Evolutionary conservation across 2,797 vertebrate species (phyloP).

Genomic region (Mus minutoides): DNA sequence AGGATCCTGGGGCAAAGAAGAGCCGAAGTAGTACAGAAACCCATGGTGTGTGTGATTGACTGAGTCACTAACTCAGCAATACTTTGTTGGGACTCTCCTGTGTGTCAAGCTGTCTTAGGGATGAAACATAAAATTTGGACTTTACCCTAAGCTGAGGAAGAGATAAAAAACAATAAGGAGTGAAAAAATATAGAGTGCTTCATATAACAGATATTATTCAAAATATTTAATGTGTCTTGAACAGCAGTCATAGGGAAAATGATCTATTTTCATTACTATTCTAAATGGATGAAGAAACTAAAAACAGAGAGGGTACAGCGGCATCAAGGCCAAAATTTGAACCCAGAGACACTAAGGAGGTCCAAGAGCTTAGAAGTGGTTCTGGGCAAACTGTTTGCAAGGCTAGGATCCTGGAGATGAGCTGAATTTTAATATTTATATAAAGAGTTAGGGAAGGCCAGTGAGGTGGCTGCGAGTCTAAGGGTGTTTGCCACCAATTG

Average conservation of each 20-base stretch:
- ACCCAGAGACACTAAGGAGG: not conserved
- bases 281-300: not conserved
- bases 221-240: not conserved
- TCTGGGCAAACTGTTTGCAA: not conserved
- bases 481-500: not conserved
- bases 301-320: not conserved
- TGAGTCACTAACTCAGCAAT: constrained; percentile 14
- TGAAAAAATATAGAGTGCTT: constrained; percentile 6
- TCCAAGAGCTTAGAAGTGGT: too few relatives aligned
- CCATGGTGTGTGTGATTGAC: not conserved
- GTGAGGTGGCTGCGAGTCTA: not conserved
- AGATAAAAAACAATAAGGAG: constrained; percentile 19
- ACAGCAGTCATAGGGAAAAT: not conserved
- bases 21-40: not conserved
- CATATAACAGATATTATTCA: not conserved
- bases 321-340: not conserved
- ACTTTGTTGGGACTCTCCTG: not conserved
- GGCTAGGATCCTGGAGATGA: not conserved
- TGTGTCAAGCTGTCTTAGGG: not conserved
- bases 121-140: not conserved
- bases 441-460: not conserved
- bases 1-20: not conserved
- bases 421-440: not conserved
- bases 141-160: not conserved
- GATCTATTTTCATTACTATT: not conserved